phyloP scores from a whole-genome alignment of 2,113 vertebrate species.

The Ptychochromis oligacanthus region DNA sequence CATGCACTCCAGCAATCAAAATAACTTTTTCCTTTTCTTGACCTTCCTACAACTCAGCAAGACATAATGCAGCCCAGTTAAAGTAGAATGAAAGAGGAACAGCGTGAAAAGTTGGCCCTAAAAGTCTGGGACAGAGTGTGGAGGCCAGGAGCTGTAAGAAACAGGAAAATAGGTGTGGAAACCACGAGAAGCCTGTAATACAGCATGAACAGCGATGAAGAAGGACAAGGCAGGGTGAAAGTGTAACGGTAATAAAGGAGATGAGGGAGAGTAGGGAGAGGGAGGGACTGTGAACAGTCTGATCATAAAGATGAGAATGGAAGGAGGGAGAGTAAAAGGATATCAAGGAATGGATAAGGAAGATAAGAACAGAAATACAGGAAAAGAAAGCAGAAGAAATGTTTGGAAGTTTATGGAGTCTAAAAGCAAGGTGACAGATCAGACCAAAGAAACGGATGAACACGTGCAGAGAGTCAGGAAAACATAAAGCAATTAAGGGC shows the following conservation, averaged over 20 bases:
- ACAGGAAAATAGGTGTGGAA: too few species aligned
- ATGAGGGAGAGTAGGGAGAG: slow-evolving; percentile 22
- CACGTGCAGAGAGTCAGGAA: neutral
- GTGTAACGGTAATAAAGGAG: slow-evolving; percentile 57
- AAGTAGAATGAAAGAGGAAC: slow-evolving; percentile 25
- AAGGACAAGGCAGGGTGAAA: slow-evolving; percentile 28
- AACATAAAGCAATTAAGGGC: slow-evolving; percentile 30
- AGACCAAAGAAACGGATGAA: neutral
- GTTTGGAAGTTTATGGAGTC: neutral
- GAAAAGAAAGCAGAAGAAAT: neutral
- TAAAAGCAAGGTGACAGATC: neutral
- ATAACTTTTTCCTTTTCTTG: neutral
- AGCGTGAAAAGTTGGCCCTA: slow-evolving; percentile 11
- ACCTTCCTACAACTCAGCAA: neutral
- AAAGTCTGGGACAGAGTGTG: slow-evolving; percentile 35
- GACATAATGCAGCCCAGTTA: neutral
- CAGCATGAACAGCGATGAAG: slow-evolving; percentile 17
- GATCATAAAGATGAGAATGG: slow-evolving; percentile 29
- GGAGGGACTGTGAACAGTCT: slow-evolving; percentile 11
- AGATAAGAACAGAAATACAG: neutral
- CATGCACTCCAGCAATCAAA: neutral
- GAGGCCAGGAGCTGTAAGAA: neutral
- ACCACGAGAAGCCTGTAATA: slow-evolving; percentile 4
- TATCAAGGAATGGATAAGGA: slow-evolving; percentile 23
- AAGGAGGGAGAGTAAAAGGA: neutral